phyloP scores from a whole-genome alignment of 1,140 invertebrate genomes.

The Diachasma alloeum region DNA sequence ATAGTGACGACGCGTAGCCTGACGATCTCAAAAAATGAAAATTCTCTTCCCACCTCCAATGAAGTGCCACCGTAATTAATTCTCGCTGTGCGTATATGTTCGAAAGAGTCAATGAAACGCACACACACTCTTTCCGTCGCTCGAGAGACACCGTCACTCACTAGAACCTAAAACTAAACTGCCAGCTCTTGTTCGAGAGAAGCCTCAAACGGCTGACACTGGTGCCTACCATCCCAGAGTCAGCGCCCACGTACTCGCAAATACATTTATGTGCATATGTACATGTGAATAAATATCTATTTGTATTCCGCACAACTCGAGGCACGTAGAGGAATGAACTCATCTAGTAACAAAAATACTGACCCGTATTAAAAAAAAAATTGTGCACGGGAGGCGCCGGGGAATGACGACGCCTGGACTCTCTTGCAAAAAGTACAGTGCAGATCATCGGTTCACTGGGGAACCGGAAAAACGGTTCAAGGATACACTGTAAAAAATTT shows the following conservation, averaged over 20 bases:
- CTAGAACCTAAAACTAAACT: constrained; percentile 43
- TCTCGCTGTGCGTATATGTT: background rate
- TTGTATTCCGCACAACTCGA: background rate
- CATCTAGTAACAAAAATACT: background rate
- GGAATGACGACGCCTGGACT: too few species aligned
- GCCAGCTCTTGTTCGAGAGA: constrained; percentile 13
- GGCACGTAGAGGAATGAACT: background rate
- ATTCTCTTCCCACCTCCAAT: background rate
- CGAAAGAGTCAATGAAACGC: constrained; percentile 24
- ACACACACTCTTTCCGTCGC: constrained; percentile 39
- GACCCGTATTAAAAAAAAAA: background rate
- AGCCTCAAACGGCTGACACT: background rate
- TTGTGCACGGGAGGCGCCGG: background rate
- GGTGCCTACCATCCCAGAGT: background rate
- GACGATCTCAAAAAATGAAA: background rate
- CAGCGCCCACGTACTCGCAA: constrained; percentile 35
- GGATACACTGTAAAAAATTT: too few species aligned
- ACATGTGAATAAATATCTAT: background rate
- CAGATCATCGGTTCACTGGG: too few species aligned
- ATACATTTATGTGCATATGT: constrained; percentile 18
- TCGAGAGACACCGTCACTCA: constrained; percentile 59
- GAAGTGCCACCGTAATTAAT: background rate
- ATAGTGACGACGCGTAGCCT: background rate
- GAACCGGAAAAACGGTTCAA: too few species aligned
- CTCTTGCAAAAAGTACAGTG: too few species aligned